These are phyloP conservation scores for Drosophila barbarae DNA, from an alignment of 2,888 invertebrate genomes.

Conservation along the genomic window DNA sequence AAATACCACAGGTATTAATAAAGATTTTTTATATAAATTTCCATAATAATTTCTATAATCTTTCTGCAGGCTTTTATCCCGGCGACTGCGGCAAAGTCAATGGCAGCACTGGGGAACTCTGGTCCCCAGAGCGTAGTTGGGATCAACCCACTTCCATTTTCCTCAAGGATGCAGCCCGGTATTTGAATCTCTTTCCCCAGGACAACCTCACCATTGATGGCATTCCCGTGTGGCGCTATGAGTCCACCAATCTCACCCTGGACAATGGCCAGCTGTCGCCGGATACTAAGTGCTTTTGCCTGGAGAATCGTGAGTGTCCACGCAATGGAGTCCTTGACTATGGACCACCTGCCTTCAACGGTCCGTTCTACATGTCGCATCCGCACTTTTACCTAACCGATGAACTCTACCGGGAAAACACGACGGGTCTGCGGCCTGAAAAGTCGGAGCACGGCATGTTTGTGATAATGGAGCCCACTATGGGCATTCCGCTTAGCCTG, in stretches of 20 bases:
- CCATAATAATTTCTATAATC: background rate
- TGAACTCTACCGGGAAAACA: conserved; percentile 82
- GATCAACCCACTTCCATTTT: conserved; percentile 84
- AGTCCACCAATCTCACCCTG: conserved; percentile 83
- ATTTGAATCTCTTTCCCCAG: conserved; percentile 77
- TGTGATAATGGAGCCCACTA: conserved; percentile 86
- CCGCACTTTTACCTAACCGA: conserved; percentile 90
- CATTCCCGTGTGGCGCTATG: conserved; percentile 74
- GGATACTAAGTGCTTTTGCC: conserved; percentile 86
- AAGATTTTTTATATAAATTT: background rate
- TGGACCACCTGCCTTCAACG: conserved; percentile 85
- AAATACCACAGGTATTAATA: conserved; percentile 79
- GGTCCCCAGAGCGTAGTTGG: conserved; percentile 82
- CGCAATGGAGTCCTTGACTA: conserved; percentile 84
- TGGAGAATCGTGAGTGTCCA: conserved; percentile 78
- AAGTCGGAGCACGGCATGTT: conserved; percentile 83
- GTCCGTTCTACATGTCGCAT: conserved; percentile 88
- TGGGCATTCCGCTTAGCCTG: conserved; percentile 87
- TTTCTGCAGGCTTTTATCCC: conserved; percentile 75
- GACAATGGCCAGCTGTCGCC: conserved; percentile 85
- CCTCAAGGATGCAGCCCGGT: conserved; percentile 89
- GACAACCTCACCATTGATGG: conserved; percentile 58
- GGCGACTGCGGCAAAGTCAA: conserved; percentile 85
- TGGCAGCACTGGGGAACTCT: conserved; percentile 90
- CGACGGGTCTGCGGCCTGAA: conserved; percentile 85